Conservation (phyloP, 2,113 vertebrate genomes). For the Corynorhinus townsendii region DNA sequence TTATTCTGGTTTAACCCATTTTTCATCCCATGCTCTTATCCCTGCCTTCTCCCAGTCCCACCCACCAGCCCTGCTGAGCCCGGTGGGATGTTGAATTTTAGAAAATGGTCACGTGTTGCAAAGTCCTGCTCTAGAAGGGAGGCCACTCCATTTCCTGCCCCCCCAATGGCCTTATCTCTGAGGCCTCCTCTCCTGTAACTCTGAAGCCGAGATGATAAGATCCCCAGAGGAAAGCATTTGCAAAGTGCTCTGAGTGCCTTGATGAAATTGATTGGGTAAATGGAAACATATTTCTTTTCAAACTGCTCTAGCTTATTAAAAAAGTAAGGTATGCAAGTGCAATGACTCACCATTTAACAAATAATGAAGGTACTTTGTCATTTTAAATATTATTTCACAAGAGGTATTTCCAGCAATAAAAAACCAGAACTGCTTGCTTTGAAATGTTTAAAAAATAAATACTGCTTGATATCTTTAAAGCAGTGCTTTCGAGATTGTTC, state of each 20-base stretch:
- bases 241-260: slow-evolving; percentile 58
- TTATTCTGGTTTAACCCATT: neutral
- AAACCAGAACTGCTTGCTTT: slow-evolving; percentile 38
- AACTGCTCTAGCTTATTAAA: neutral
- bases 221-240: slow-evolving; percentile 30
- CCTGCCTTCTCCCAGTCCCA: neutral
- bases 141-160: neutral
- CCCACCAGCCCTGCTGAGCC: neutral
- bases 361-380: slow-evolving; percentile 40
- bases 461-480: slow-evolving; percentile 21
- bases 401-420: slow-evolving; percentile 12
- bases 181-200: neutral
- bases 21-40: neutral
- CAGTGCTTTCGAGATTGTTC: slow-evolving; percentile 25
- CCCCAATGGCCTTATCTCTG: neutral
- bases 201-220: neutral
- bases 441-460: slow-evolving; percentile 42
- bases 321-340: slow-evolving; percentile 13
- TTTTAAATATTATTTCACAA: slow-evolving; percentile 37
- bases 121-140: neutral
- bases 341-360: slow-evolving; percentile 27
- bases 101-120: neutral
- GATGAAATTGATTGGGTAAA: slow-evolving; percentile 59
- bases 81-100: neutral
- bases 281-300: slow-evolving; percentile 47